phyloP scores from a whole-genome alignment of 2,113 vertebrate genomes.

The Neopipo cinnamomea region DNA sequence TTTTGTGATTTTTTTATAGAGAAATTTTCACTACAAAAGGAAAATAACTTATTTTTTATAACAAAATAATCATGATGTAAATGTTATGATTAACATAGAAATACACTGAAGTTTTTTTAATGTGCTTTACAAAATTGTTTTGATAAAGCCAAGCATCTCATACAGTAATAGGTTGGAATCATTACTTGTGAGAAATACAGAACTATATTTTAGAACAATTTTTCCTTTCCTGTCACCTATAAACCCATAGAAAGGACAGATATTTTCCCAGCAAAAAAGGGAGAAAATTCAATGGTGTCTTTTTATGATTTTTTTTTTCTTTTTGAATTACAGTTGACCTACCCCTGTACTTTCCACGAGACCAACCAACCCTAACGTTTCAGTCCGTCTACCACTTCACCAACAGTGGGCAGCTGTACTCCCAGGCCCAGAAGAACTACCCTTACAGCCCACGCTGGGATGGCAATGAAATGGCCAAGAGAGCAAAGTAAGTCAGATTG shows the following conservation, averaged over 20 bases:
- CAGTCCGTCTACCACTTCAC: slow-evolving; percentile 98
- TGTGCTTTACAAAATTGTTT: neutral
- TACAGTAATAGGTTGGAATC: neutral
- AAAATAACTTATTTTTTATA: neutral
- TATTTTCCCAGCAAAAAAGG: neutral
- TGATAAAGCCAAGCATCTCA: neutral
- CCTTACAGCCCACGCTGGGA: slow-evolving; percentile 99
- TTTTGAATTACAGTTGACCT: slow-evolving; percentile 86
- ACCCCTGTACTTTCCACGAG: slow-evolving; percentile 94
- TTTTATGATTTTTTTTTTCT: neutral
- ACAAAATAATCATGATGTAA: neutral
- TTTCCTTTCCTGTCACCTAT: neutral
- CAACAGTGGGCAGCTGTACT: slow-evolving; percentile 95
- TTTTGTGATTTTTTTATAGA: neutral
- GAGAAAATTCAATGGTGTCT: neutral
- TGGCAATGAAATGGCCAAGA: slow-evolving; percentile 99
- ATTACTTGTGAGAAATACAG: neutral
- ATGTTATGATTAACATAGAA: neutral
- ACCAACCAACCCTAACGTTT: slow-evolving; percentile 96
- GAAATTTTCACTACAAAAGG: neutral
- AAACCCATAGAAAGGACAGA: neutral
- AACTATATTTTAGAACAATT: neutral
- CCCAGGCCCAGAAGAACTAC: slow-evolving; percentile 96
- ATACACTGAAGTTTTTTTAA: neutral
- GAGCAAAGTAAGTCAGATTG: slow-evolving; percentile 89